phyloP scores from a whole-genome alignment of 2,113 vertebrate genomes.

The Copsychus sechellarum region DNA sequence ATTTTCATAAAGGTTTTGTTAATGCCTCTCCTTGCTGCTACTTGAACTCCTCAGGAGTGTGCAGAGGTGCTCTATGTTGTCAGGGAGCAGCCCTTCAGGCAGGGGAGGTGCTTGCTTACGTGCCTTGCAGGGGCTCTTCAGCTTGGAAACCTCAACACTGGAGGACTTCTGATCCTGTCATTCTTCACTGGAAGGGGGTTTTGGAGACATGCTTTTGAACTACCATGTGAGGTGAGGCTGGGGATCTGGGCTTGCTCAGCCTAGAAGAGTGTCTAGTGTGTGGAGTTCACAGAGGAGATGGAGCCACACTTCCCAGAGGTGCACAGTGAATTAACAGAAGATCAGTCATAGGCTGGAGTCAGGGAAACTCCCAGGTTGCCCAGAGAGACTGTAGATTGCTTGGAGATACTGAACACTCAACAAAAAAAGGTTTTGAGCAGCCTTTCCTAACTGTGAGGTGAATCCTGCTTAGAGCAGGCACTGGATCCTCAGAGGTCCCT shows the following conservation, averaged over 20 bases:
- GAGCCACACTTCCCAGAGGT: background rate
- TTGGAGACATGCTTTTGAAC: background rate
- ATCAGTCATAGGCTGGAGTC: background rate
- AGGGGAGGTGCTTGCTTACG: background rate
- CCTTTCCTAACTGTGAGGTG: background rate
- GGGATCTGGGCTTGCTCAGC: background rate
- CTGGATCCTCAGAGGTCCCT: background rate
- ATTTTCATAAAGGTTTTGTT: background rate
- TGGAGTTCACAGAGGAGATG: background rate
- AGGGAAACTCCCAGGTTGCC: background rate
- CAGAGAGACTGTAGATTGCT: background rate
- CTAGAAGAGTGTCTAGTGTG: background rate
- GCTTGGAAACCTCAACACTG: background rate
- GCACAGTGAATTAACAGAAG: background rate
- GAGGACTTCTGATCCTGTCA: background rate
- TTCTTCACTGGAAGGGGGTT: background rate
- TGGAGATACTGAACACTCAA: background rate
- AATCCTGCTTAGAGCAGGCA: background rate
- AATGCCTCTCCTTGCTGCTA: background rate
- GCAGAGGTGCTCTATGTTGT: background rate
- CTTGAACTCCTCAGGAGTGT: background rate
- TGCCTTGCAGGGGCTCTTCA: background rate
- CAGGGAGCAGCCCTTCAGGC: background rate
- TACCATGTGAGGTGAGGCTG: background rate
- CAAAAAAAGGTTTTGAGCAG: background rate